Evolutionary conservation across 2,113 vertebrate genomes (phyloP).

Genomic region (Pituophis catenifer): DNA sequence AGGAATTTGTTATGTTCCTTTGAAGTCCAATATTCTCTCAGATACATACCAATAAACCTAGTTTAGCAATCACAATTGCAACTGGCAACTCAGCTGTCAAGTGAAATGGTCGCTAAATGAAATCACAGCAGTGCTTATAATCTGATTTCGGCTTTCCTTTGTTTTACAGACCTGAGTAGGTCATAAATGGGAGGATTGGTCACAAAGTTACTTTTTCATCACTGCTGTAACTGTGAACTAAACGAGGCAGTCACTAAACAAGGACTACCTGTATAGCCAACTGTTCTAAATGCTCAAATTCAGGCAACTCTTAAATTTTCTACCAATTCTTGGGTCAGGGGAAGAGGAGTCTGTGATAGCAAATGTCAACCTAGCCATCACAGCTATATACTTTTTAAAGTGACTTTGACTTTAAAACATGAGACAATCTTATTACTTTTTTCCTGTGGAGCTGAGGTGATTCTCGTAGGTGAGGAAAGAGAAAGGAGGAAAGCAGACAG

Average conservation of each 20-base stretch:
- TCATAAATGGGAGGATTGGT: not conserved
- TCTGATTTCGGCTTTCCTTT: not conserved
- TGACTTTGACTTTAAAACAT: not conserved
- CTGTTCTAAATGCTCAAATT: not conserved
- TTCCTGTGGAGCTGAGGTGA: not conserved
- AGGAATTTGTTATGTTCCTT: not conserved
- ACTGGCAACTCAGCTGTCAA: not conserved
- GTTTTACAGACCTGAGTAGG: not conserved
- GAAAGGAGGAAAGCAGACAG: not conserved
- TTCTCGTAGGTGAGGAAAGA: not conserved
- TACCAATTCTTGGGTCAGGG: not conserved
- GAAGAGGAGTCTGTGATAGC: not conserved
- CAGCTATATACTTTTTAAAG: not conserved
- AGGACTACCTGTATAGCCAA: not conserved
- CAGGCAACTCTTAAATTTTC: not conserved
- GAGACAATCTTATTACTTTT: not conserved
- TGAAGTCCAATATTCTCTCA: not conserved
- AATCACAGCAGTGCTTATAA: not conserved
- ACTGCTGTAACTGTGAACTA: not conserved
- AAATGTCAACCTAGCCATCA: not conserved
- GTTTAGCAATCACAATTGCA: not conserved
- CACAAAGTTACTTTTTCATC: not conserved
- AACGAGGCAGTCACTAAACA: not conserved
- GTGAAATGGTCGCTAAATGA: not conserved
- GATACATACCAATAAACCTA: not conserved